Base-by-base conservation (phyloP, 2,113 vertebrate species). In the Paraplagusia blochii region DNA sequence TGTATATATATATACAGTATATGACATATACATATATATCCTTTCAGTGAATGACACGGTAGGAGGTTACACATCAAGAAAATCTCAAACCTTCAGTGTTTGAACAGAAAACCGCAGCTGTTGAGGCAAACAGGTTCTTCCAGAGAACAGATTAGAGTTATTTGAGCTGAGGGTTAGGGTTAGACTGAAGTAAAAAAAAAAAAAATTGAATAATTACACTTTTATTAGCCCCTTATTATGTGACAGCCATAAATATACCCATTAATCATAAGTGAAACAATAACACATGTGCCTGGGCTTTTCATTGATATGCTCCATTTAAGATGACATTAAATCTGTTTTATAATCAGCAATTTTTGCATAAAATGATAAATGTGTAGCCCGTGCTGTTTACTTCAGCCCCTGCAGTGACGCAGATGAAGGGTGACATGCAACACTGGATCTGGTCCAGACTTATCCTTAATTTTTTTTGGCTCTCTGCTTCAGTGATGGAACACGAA, bases 331-430 rank as follows among this genome's bases (percentile, higher is more conserved):
- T 35, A 10, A 18, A 18, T 2, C 11, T 52, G 48, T 50, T 33
- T 16, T 44, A 12, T n/a, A 58, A 15, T 11, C 8, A 58, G 9
- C 11, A 8, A n/a, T 10, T 38, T 29, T 29, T 15, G 43, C 10
- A 8, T 51, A 2, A 19, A n/a, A 9, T 7, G 12, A 11, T 40
- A 17, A 44, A 47, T 1, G 17, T n/a, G 44, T 35, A 56, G 11
- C 8, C 18, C 38, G 34, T 9, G 35, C 16, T 40, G 35, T 44
- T 65, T 65, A 44, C 8, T n/a, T 64, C 52, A 33, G 44, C 43
- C n/a, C 12, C 44, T n/a, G 8, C 48, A 10, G 39, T 8, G 38
- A 44, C 10, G 18, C 18, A 53, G 10, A 36, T 17, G 8, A 35
- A 17, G 19, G 7, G 1, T 14, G 36, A 43, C 11, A 46, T 1